Base-by-base conservation (phyloP, 2,888 invertebrate species). In the Drosophila mulleri region DNA sequence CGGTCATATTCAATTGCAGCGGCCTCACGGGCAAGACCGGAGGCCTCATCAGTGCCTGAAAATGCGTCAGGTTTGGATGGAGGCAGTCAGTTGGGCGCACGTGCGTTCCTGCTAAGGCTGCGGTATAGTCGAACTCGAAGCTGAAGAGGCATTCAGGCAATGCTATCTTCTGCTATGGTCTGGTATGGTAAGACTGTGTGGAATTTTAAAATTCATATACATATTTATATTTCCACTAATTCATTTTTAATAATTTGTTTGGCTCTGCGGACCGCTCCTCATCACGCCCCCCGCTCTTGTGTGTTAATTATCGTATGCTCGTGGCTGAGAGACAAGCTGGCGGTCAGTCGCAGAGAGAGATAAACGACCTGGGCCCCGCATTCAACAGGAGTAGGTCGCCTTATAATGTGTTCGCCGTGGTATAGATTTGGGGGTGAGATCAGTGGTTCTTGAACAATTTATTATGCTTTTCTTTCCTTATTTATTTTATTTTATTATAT, bases 191-290 rank as follows among this genome's bases (percentile, higher is more conserved):
- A 32, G 44, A 23, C 54, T 65, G 63, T 62, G 65, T 86, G 83
- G 72, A 78, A 84, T 78, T 90, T 89, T 67, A 68, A 90, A 90
- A 81, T 75, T 80, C 80, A 65, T 75, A 80, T 89, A 90, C 83
- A 89, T 86, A 90, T 86, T 85, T 80, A 80, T 83, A 81, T 80
- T 87, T 85, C 82, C 81, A 90, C 91, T 91, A 92, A 92, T 91
- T 88, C 88, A 79, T 91, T 91, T 91, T 92, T 91, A 91, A 92
- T 92, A 90, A 91, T 91, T 90, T 88, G 86, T 89, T 90, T 83
- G 78, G 82, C 77, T 83, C 82, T 68, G 72, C 61, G 54, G 74
- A 71, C 78, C 74, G 88, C 69, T 87, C 82, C 80, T 70, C 90
- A 89, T 75, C 89, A 83, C 90, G 89, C 90, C 83, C 89, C 90